A percentile compares a stretch with the other conserved stretches of the same genome.
Evolutionary conservation across 2,113 vertebrate genomes (phyloP).

Genomic region (Clarias gariepinus): DNA sequence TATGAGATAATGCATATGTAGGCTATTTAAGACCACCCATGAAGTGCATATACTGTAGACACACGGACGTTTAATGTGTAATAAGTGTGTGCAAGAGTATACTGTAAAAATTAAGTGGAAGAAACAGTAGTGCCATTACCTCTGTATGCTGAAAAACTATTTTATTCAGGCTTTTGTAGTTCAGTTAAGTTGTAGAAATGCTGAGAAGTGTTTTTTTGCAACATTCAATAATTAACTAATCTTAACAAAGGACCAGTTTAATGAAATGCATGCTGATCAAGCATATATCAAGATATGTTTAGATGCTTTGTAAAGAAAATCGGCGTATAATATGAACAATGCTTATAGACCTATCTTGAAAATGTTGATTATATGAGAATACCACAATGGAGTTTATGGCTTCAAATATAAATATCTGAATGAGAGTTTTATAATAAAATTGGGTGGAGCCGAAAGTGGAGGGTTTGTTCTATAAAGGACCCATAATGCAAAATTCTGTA

Average conservation of each 20-base stretch:
- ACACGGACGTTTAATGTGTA: background rate
- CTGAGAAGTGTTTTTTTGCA: background rate
- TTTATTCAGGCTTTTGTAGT: background rate
- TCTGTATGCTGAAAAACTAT: background rate
- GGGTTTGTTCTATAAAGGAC: background rate
- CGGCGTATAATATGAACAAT: background rate
- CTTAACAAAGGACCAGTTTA: background rate
- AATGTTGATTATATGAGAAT: background rate
- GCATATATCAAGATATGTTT: background rate
- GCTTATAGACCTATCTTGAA: background rate
- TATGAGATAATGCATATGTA: constrained; percentile 13
- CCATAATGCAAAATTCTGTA: too few species aligned
- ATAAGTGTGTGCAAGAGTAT: background rate
- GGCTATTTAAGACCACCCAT: constrained; percentile 34
- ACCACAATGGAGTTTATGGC: background rate
- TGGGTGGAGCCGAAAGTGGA: background rate
- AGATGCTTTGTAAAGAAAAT: background rate
- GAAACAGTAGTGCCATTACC: background rate
- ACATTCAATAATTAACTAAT: background rate
- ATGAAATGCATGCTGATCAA: background rate
- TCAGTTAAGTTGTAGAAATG: background rate
- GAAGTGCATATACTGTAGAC: background rate
- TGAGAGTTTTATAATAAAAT: background rate
- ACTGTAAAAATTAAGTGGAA: background rate
- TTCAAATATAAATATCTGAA: background rate